Evolutionary conservation across 2,888 invertebrate species (phyloP), one percentile per base, ranked within the genome.

Genomic region (Zygaena filipendulae): DNA sequence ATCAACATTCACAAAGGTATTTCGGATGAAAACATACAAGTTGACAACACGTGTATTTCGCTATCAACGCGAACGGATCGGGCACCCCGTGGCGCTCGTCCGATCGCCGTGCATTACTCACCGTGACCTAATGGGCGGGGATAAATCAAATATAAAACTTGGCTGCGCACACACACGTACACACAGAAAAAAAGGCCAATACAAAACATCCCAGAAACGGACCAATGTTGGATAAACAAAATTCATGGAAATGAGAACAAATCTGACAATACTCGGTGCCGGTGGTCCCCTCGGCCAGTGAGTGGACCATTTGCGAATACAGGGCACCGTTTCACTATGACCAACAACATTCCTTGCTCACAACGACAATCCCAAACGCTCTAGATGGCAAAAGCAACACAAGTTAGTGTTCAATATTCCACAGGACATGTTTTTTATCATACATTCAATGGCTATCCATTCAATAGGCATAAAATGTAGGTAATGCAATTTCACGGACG

Each of bases 181-280:
- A 23, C 20, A 10, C 12, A 35, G 22, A 35, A 25, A 37, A 30
- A 29, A 29, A 16, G 16, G 9, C 16, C 9, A 49, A 49, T 43
- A 64, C 59, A 64, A 63, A 60, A 63, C 51, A 47, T 57, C 50
- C 49, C 62, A 62, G 56, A 62, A 63, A 59, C 61, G 57, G 52
- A 43, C 66, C 59, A 63, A 68, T 63, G 61, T 67, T 67, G 68
- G 64, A 70, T 70, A 71, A 69, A 72, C 70, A 68, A 63, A 74
- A 75, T 77, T 75, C 75, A 74, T 69, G 74, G 77, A 74, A 74
- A 74, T 63, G 58, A 61, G 63, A 66, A 71, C 71, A 70, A 70
- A 72, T 74, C 63, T 59, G 55, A 70, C 69, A 67, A 69, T 67
- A 55, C 59, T 49, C 51, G 42, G 52, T 52, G 46, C 63, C 54